Conservation (phyloP, 2,888 invertebrate genomes). For the Patella depressa region DNA sequence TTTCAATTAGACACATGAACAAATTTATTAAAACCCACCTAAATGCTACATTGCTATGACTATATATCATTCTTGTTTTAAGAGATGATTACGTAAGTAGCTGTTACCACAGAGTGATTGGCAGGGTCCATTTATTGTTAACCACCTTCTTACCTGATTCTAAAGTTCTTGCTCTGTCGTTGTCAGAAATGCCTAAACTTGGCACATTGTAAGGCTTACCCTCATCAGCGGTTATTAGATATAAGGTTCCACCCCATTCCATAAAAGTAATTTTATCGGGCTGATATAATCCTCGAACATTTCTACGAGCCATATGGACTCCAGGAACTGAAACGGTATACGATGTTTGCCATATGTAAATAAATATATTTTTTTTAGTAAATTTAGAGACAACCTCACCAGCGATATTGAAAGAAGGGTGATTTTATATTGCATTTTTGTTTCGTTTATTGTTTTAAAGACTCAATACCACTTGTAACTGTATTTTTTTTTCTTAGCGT, state of each 20-base stretch:
- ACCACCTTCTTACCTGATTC: background rate
- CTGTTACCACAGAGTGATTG: no score
- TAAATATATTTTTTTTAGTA: background rate
- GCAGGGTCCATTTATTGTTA: no score
- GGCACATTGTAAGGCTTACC: conserved; percentile 19
- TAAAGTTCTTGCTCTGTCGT: conserved; percentile 16
- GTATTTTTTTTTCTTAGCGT: no score
- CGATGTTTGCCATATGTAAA: background rate
- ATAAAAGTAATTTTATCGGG: conserved; percentile 21
- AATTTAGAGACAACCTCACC: background rate
- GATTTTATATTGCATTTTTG: no score
- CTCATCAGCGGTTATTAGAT: conserved; percentile 22
- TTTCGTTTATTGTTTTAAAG: no score
- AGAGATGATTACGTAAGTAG: no score
- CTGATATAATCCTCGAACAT: conserved; percentile 18
- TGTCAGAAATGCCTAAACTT: conserved; percentile 11
- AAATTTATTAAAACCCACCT: no score
- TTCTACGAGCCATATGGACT: background rate
- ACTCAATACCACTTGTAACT: no score
- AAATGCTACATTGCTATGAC: no score
- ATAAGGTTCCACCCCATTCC: conserved; percentile 11
- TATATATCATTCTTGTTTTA: no score
- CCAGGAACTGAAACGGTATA: conserved; percentile 10
- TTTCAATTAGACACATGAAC: no score
- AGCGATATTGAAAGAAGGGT: no score